phyloP scores from a whole-genome alignment of 53 echinoderm and acorn worm genomes.

The Glandiceps talaboti region DNA sequence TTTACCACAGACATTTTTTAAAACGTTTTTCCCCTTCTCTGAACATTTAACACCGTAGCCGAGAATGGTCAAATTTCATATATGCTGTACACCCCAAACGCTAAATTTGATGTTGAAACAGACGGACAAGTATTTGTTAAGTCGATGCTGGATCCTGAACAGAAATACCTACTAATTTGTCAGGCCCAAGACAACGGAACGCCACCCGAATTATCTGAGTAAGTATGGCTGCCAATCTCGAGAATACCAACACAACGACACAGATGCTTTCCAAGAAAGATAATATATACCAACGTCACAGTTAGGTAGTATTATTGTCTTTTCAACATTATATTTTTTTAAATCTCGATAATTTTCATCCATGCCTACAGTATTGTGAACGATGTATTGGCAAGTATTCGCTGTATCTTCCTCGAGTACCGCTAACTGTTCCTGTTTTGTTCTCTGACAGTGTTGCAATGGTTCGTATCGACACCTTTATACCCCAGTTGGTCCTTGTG shows the following conservation, averaged over 20 bases:
- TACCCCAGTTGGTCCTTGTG: neutral
- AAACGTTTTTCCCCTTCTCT: too few relatives aligned
- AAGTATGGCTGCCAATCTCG: too few relatives aligned
- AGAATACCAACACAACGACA: neutral
- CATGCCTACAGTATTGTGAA: too few relatives aligned
- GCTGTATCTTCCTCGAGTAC: too few relatives aligned
- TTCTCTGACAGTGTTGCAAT: neutral
- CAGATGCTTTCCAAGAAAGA: neutral
- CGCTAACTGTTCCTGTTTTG: too few relatives aligned
- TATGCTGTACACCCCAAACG: neutral
- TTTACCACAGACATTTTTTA: too few relatives aligned
- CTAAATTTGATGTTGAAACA: neutral
- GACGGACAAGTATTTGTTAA: neutral
- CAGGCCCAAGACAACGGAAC: neutral
- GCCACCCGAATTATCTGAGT: neutral
- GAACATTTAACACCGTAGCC: neutral
- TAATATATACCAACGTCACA: too few relatives aligned
- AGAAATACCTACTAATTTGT: neutral
- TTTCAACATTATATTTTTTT: neutral
- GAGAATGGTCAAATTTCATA: neutral
- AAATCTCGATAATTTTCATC: too few relatives aligned
- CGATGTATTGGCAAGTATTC: too few relatives aligned
- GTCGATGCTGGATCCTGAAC: neutral
- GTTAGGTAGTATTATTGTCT: neutral
- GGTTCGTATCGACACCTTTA: neutral